phyloP scores from a whole-genome alignment of 1,140 invertebrate genomes.

The Listronotus bonariensis region DNA sequence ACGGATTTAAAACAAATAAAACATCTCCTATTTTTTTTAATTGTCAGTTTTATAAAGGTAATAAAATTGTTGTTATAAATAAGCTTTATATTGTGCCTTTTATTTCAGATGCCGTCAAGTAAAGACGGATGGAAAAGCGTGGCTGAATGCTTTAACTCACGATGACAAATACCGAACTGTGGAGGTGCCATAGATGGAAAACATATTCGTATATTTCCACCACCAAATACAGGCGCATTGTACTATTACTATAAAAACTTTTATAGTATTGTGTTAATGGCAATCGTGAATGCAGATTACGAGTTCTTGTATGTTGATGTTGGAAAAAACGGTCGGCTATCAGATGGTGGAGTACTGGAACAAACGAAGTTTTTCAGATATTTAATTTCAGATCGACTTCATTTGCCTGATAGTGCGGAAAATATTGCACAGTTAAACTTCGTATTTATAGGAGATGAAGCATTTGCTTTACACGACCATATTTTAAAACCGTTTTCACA shows the following conservation, averaged over 20 bases:
- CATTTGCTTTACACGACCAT: slow-evolving; percentile 54
- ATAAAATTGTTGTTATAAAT: too few relatives aligned
- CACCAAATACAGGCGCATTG: slow-evolving; percentile 9
- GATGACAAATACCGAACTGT: slow-evolving; percentile 23
- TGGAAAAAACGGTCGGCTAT: slow-evolving; percentile 15
- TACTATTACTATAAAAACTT: slow-evolving; percentile 21
- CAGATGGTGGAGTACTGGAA: slow-evolving; percentile 15
- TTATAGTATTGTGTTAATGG: too few relatives aligned
- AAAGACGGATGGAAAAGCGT: slow-evolving; percentile 16
- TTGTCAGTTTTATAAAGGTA: too few relatives aligned
- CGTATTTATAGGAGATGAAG: slow-evolving; percentile 54
- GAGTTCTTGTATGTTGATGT: slow-evolving; percentile 20
- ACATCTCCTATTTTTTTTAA: too few relatives aligned
- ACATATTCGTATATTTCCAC: slow-evolving; percentile 20
- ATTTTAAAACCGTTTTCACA: slow-evolving; percentile 56
- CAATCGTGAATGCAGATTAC: slow-evolving; percentile 11
- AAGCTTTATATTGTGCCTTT: too few relatives aligned
- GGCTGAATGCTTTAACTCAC: slow-evolving; percentile 1
- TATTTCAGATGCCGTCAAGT: background rate
- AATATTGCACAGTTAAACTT: slow-evolving; percentile 43
- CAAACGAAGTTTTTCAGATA: background rate
- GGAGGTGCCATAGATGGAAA: slow-evolving; percentile 25
- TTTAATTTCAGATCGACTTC: background rate
- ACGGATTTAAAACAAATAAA: too few relatives aligned
- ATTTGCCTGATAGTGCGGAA: slow-evolving; percentile 25